Evolutionary conservation across 37 sponge, comb jelly and placozoan genomes (phyloP).

Genomic region (Axinella damicornis): DNA sequence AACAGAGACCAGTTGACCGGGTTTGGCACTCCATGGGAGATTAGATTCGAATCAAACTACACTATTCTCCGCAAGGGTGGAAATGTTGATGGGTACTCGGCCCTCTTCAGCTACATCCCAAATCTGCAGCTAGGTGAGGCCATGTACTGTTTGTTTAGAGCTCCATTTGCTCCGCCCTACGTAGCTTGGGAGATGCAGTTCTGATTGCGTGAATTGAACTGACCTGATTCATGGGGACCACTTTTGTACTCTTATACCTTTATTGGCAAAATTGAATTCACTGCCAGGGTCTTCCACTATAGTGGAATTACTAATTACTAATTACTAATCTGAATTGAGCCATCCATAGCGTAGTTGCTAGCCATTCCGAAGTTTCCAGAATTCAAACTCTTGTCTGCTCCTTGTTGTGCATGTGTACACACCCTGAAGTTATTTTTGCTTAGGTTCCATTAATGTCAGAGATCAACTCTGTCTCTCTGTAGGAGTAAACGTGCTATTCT

Average conservation of each 20-base stretch:
- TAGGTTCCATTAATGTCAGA: too few species aligned
- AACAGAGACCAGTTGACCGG: slow-evolving; percentile 66
- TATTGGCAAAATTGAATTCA: too few species aligned
- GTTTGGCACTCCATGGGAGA: slow-evolving; percentile 89
- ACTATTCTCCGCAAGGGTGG: slow-evolving; percentile 74
- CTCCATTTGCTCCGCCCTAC: neutral
- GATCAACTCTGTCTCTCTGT: neutral
- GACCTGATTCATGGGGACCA: too few species aligned
- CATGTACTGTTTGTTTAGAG: neutral
- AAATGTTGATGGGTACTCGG: slow-evolving; percentile 77
- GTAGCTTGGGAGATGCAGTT: neutral
- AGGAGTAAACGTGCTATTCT: slow-evolving; percentile 75
- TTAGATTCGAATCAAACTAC: slow-evolving; percentile 56
- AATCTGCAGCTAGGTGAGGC: slow-evolving; percentile 67
- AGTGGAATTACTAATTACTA: too few species aligned
- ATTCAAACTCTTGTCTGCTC: too few species aligned
- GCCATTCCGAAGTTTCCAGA: too few species aligned
- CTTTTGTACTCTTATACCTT: too few species aligned
- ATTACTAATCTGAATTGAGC: too few species aligned
- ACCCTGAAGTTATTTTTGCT: too few species aligned
- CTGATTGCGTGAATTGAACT: neutral
- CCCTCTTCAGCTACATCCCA: slow-evolving; percentile 72
- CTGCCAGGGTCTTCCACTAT: too few species aligned
- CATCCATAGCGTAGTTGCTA: too few species aligned
- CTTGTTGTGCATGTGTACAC: too few species aligned